Conservation (phyloP, 2,888 invertebrate genomes). For the Corythucha ciliata region DNA sequence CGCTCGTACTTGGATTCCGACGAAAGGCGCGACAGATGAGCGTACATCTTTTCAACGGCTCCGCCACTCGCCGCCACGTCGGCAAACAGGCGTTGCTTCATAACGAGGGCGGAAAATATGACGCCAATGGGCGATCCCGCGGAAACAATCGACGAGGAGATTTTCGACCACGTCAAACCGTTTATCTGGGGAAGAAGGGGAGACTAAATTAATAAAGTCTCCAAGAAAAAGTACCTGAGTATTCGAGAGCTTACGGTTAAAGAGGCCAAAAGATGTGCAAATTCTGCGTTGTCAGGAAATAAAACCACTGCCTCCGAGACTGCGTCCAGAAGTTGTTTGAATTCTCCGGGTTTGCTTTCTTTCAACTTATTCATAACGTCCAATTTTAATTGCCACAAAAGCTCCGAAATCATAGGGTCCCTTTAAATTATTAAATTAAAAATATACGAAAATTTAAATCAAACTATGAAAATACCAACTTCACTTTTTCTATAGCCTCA, state of each 20-base stretch:
- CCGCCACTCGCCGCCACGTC: constrained; percentile 10
- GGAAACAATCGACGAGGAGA: constrained; percentile 20
- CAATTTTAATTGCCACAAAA: constrained; percentile 1
- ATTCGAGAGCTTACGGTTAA: constrained; percentile 41
- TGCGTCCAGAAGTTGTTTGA: constrained; percentile 16
- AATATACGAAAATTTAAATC: background rate
- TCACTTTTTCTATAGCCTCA: background rate
- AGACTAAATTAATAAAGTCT: background rate
- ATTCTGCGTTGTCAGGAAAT: constrained; percentile 52
- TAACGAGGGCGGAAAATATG: constrained; percentile 12
- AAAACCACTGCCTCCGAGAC: constrained; percentile 40
- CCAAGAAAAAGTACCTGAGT: background rate
- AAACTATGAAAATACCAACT: background rate
- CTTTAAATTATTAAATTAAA: constrained; percentile 8
- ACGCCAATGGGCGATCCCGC: constrained; percentile 21
- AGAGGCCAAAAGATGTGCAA: constrained; percentile 47
- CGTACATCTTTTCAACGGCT: constrained; percentile 13
- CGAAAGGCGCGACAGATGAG: constrained; percentile 7
- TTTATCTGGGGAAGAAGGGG: constrained; percentile 15
- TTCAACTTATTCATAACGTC: constrained; percentile 5
- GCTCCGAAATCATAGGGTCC: constrained; percentile 11
- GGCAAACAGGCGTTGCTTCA: constrained; percentile 11
- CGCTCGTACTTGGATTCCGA: constrained; percentile 23
- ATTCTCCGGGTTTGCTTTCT: constrained; percentile 1
- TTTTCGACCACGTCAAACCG: constrained; percentile 23